phyloP scores from a whole-genome alignment of 2,113 vertebrate species.

The Nerophis ophidion region DNA sequence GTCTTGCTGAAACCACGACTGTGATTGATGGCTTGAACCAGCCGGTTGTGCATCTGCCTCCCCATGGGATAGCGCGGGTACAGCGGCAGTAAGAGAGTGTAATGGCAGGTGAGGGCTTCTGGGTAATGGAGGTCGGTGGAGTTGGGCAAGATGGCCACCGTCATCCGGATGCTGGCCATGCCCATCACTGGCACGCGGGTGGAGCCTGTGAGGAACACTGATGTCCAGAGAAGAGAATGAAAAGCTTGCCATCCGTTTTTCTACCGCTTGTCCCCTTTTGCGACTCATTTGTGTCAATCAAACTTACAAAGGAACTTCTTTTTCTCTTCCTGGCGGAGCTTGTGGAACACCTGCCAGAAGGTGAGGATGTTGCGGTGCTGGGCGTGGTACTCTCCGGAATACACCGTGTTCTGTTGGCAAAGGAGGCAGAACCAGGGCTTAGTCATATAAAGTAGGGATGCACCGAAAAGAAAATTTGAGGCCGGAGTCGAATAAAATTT shows the following conservation, averaged over 20 bases:
- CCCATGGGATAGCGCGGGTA: constrained; percentile 65
- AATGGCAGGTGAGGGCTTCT: constrained; percentile 63
- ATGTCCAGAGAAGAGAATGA: background rate
- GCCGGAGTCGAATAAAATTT: too few species aligned
- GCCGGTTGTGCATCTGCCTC: constrained; percentile 57
- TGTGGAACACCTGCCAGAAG: constrained; percentile 82
- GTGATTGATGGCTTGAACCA: constrained; percentile 67
- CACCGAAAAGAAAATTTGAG: too few species aligned
- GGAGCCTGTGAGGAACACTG: constrained; percentile 78
- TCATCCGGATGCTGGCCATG: constrained; percentile 65
- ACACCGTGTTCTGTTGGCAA: constrained; percentile 69
- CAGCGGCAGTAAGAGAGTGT: constrained; percentile 63
- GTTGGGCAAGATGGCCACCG: constrained; percentile 34
- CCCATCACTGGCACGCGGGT: constrained; percentile 67
- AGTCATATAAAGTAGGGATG: too few species aligned
- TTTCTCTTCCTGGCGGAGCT: constrained; percentile 69
- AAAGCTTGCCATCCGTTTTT: too few species aligned
- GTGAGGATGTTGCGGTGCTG: constrained; percentile 69
- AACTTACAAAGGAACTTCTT: constrained; percentile 78
- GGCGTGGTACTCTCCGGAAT: constrained; percentile 58
- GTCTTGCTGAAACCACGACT: constrained; percentile 67
- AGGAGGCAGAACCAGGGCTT: background rate
- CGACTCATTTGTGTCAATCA: background rate
- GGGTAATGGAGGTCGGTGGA: constrained; percentile 64
- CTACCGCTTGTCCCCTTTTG: too few species aligned